phyloP scores from a whole-genome alignment of 2,797 vertebrate genomes.

The Thripadectes ignobilis region DNA sequence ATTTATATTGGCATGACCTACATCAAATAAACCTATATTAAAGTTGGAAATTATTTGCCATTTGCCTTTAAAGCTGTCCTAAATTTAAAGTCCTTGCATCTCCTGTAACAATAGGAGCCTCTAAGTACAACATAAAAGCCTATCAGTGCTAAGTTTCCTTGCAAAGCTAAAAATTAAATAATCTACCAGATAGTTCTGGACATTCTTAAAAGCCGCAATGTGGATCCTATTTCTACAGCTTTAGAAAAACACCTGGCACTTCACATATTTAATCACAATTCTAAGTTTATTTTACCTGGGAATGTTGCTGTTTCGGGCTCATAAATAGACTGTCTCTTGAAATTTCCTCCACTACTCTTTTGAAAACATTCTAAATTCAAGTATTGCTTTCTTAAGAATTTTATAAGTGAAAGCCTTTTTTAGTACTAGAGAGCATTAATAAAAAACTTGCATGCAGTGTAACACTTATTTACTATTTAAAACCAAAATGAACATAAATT shows the following conservation, averaged over 20 bases:
- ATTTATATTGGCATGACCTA: neutral
- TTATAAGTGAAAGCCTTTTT: neutral
- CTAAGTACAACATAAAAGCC: neutral
- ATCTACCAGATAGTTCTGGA: neutral
- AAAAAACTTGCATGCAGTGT: neutral
- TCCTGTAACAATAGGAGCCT: neutral
- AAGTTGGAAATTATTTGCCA: neutral
- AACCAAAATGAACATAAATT: neutral
- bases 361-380: neutral
- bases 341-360: neutral
- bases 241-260: neutral
- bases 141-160: neutral
- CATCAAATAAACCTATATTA: neutral
- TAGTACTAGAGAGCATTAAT: neutral
- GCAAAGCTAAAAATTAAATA: neutral
- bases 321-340: neutral
- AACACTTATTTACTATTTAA: neutral
- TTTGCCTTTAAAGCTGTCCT: neutral
- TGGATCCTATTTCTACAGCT: neutral
- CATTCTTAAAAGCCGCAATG: neutral
- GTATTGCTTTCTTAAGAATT: neutral
- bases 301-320: neutral
- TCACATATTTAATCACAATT: neutral
- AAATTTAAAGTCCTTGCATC: neutral
- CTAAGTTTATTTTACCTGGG: neutral